Percentiles rank a stretch among this genome's conserved stretches.
Conservation (phyloP, 2,888 invertebrate species). For the Epirrhoe tristata region DNA sequence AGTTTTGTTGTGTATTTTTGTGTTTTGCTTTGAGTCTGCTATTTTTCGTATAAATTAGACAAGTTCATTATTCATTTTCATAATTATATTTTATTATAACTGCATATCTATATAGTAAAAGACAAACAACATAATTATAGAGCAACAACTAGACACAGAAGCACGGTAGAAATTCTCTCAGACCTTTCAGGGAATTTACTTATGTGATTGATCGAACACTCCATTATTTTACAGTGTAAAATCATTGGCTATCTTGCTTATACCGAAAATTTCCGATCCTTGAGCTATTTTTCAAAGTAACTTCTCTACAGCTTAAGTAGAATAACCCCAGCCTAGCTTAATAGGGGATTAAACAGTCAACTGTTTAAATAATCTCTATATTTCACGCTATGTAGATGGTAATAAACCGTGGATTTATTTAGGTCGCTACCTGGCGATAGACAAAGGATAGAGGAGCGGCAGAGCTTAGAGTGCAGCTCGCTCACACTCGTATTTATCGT, state of each 20-base stretch:
- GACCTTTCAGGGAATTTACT: too few relatives aligned
- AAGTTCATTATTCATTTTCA: too few relatives aligned
- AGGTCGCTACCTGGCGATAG: constrained; percentile 42
- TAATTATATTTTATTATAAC: too few relatives aligned
- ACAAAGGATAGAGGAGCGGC: constrained; percentile 30
- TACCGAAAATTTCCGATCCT: neutral
- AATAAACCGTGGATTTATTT: constrained; percentile 39
- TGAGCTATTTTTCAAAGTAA: constrained; percentile 1
- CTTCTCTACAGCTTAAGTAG: constrained; percentile 16
- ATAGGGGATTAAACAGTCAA: constrained; percentile 28
- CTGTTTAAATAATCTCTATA: constrained; percentile 29
- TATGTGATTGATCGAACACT: too few relatives aligned
- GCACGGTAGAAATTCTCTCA: too few relatives aligned
- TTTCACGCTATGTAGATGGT: constrained; percentile 13
- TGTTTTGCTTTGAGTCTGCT: neutral
- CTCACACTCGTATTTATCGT: neutral
- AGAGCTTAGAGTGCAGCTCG: constrained; percentile 12
- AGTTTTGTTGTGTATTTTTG: neutral
- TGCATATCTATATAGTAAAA: too few relatives aligned
- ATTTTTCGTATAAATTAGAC: neutral
- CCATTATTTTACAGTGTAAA: neutral
- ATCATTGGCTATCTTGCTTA: neutral
- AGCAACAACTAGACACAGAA: too few relatives aligned
- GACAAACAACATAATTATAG: too few relatives aligned
- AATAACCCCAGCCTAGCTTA: constrained; percentile 23